phyloP scores from a whole-genome alignment of 2,113 vertebrate genomes.

The Scomber japonicus region DNA sequence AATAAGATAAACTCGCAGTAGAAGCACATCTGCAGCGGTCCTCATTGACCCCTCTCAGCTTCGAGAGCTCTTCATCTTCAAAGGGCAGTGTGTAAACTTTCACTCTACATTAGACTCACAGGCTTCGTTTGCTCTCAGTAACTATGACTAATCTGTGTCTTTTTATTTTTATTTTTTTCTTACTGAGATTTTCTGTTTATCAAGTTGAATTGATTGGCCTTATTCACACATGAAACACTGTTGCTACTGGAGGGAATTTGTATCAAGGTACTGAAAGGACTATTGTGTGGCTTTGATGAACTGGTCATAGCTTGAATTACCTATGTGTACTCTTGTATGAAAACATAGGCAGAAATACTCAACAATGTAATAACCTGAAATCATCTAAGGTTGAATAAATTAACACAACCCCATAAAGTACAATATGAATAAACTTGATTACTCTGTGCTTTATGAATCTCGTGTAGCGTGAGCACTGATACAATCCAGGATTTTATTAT shows the following conservation, averaged over 20 bases:
- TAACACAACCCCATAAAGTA: not conserved
- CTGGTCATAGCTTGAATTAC: not conserved
- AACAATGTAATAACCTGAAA: not conserved
- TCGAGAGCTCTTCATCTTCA: constrained; percentile 40
- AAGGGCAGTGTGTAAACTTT: not conserved
- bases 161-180: not conserved
- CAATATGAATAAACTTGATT: not conserved
- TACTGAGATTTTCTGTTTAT: constrained; percentile 2
- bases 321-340: not conserved
- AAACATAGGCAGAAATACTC: not conserved
- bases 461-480: not conserved
- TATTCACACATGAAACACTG: not conserved
- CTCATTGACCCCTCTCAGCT: constrained; percentile 40
- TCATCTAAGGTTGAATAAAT: constrained; percentile 4
- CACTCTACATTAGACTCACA: constrained; percentile 22
- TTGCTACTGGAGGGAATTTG: not conserved
- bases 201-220: not conserved
- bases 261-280: not conserved
- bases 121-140: not conserved
- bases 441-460: not conserved
- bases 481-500: not conserved
- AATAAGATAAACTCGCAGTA: constrained; percentile 27
- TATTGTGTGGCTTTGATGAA: not conserved
- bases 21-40: not conserved
- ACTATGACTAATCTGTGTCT: not conserved